These are phyloP conservation scores for Coturnix japonica DNA, from an alignment of 2,113 vertebrate genomes.

Conservation along the genomic window DNA sequence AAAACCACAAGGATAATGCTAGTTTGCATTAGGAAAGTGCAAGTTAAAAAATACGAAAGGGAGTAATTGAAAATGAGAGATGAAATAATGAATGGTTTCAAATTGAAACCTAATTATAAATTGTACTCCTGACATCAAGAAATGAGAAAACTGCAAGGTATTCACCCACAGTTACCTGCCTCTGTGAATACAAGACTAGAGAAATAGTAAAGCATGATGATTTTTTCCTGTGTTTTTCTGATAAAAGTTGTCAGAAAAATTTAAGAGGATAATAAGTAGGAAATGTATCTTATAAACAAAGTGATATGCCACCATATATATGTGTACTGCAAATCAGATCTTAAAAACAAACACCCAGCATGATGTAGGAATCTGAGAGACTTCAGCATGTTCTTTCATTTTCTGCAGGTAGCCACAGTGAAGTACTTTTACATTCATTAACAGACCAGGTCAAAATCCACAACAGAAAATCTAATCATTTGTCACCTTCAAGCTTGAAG, in stretches of 20 bases:
- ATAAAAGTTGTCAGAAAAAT: neutral
- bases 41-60: conserved; percentile 19
- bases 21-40: neutral
- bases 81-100: conserved; percentile 23
- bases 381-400: neutral
- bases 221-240: neutral
- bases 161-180: neutral
- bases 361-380: neutral
- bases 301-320: neutral
- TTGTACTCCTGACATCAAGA: neutral
- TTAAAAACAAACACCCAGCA: neutral
- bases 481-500: neutral
- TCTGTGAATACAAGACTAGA: neutral
- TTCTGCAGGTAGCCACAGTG: neutral
- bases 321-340: neutral
- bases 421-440: neutral
- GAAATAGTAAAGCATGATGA: neutral
- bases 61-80: neutral
- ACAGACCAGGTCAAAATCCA: neutral
- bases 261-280: neutral
- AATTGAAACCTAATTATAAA: neutral
- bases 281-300: neutral
- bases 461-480: neutral
- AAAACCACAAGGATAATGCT: neutral
- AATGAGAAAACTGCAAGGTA: neutral